Evolutionary conservation across 2,797 vertebrate species (phyloP).

Genomic region (Nyctibius grandis): DNA sequence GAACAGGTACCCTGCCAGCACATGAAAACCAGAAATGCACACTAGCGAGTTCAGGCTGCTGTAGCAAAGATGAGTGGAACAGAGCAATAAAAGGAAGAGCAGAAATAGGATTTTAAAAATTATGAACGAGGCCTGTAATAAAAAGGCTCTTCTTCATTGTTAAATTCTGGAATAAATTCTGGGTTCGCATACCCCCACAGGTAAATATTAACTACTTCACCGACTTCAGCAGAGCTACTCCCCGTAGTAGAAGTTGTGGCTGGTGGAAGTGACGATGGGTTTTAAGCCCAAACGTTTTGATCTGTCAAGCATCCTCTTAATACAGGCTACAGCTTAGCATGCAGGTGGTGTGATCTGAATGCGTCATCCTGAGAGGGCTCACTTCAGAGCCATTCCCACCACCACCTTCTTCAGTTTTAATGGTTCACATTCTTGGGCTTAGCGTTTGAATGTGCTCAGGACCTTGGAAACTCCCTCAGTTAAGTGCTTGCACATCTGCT

Average conservation of each 20-base stretch:
- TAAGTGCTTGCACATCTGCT: background rate
- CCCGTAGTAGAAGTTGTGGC: background rate
- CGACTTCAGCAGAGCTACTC: background rate
- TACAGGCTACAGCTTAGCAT: background rate
- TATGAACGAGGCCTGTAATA: background rate
- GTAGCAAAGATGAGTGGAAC: conserved; percentile 19
- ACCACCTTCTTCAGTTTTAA: background rate
- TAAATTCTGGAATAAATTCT: background rate
- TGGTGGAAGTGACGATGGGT: background rate
- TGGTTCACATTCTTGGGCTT: background rate
- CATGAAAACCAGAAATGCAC: background rate
- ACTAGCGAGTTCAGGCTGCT: background rate
- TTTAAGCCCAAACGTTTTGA: background rate
- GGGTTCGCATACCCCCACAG: background rate
- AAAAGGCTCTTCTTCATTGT: background rate
- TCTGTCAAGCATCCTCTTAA: background rate
- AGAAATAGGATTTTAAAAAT: conserved; percentile 13
- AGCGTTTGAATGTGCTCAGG: background rate
- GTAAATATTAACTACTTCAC: conserved; percentile 3
- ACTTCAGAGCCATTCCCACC: background rate
- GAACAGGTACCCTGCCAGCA: conserved; percentile 2
- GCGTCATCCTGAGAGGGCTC: background rate
- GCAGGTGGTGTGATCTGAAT: background rate
- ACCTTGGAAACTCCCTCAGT: background rate
- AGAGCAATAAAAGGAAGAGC: conserved; percentile 22